Evolutionary conservation across 2,888 invertebrate genomes (phyloP), one percentile per base, ranked within the genome.

Genomic region (Gandaritis pyraliata): DNA sequence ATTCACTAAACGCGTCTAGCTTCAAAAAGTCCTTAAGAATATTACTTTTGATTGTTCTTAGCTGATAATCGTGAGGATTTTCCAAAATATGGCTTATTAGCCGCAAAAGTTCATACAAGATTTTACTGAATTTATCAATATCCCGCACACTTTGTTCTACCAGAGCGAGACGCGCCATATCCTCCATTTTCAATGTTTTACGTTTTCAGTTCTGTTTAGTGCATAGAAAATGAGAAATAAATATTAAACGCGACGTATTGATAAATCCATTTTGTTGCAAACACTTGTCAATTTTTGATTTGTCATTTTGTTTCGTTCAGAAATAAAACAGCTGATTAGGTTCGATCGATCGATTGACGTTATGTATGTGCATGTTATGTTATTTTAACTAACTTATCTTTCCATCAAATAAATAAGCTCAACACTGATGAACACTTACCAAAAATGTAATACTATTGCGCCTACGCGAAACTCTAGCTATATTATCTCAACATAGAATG

Each of bases 121-220:
- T 71, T 78, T 80, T 82, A 69, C 74, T 78, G 65, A 83, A 92
- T 63, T 78, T 80, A 61, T 85, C 78, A 15, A 66, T 58, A 61
- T 87, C 81, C 57, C 79, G 72, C 23, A 90, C 69, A 65, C 77
- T 79, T 72, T 87, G 85, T 74, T 92, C 92, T n/a, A 92, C 78
- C 39, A 88, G 71, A 65, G 91, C 92, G 51, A 92, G 78, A 55
- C 91, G 86, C 43, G 92, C 91, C 82, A 86, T 87, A 66, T 89
- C 88, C 68, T 92, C 91, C 92, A 92, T 92, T 78, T 71, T 83
- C 13, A 47, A 48, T 66, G 64, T 30, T 64, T 47, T 65, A 43
- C 58, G 39, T 73, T 71, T 64, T 66, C 53, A 56, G 48, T 58
- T 55, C 51, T 64, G 53, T 65, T 61, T 60, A 47, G 51, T 46